phyloP scores from a whole-genome alignment of 2,113 vertebrate species.

The Hyla sarda region DNA sequence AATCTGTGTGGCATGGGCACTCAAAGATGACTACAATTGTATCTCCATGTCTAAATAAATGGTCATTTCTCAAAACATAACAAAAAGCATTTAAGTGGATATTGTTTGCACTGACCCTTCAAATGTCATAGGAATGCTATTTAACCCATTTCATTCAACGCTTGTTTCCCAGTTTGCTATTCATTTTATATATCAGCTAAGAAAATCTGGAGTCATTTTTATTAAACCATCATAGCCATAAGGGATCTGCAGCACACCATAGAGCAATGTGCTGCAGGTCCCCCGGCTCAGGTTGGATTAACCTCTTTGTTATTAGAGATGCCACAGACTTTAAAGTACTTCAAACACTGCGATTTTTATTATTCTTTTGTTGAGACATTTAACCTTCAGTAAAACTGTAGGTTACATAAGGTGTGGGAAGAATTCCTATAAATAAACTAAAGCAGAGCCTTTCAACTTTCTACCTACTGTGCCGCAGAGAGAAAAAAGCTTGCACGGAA shows the following conservation, averaged over 20 bases:
- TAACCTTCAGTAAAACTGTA: conserved; percentile 60
- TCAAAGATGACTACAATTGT: not conserved
- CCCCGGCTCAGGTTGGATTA: conserved; percentile 34
- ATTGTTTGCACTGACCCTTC: not conserved
- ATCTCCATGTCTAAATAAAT: not conserved
- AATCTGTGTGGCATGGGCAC: no score
- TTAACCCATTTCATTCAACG: conserved; percentile 1
- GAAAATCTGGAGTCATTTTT: conserved; percentile 43
- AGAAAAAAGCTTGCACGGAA: conserved; percentile 34
- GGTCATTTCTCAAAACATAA: not conserved
- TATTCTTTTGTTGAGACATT: conserved; percentile 57
- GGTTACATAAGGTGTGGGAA: conserved; percentile 51
- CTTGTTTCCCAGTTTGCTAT: not conserved
- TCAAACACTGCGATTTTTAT: conserved; percentile 55
- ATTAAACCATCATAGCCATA: conserved; percentile 41
- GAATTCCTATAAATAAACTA: conserved; percentile 58
- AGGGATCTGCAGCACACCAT: conserved; percentile 24
- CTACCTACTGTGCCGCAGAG: conserved; percentile 52
- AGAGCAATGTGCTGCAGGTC: conserved; percentile 28
- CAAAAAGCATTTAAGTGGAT: not conserved
- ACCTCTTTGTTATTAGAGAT: conserved; percentile 57
- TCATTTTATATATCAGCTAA: conserved; percentile 26
- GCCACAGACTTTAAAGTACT: conserved; percentile 49
- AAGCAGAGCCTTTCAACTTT: conserved; percentile 47
- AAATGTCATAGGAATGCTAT: conserved; percentile 11